Conservation (phyloP, 2,888 invertebrate species). For the Galeopsomyia nigrocyanea region DNA sequence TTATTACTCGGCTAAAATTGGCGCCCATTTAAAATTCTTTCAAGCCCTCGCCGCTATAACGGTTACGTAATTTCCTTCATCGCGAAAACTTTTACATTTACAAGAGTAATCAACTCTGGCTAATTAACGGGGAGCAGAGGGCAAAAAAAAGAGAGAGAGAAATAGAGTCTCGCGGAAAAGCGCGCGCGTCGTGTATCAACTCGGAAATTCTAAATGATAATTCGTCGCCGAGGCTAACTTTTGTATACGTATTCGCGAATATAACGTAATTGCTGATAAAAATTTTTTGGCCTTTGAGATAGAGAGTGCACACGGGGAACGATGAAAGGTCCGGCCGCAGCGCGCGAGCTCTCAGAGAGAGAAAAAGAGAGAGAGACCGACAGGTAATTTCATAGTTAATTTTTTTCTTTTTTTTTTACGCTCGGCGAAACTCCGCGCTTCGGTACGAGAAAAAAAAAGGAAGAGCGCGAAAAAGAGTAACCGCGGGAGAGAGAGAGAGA, state of each 20-base stretch:
- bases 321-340: slow-evolving; percentile 16
- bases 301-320: not conserved
- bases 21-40: not conserved
- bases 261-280: slow-evolving; percentile 34
- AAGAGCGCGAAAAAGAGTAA: slow-evolving; percentile 9
- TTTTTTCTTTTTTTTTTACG: slow-evolving; percentile 9
- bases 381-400: slow-evolving; percentile 46
- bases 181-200: not conserved
- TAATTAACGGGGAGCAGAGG: slow-evolving; percentile 14
- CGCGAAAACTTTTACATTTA: slow-evolving; percentile 14
- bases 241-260: slow-evolving; percentile 24
- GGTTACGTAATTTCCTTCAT: slow-evolving; percentile 4
- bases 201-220: slow-evolving; percentile 1
- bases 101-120: slow-evolving; percentile 21
- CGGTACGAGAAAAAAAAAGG: slow-evolving; percentile 9
- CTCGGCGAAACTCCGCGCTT: slow-evolving; percentile 6
- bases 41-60: not conserved
- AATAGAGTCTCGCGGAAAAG: not conserved
- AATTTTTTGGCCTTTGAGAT: slow-evolving; percentile 7
- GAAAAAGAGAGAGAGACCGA: too few relatives aligned
- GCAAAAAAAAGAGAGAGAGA: slow-evolving; percentile 1
- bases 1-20: not conserved
- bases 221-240: slow-evolving; percentile 21
- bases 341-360: slow-evolving; percentile 15
- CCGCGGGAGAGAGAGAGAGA: not conserved